phyloP scores from a whole-genome alignment of 2,888 invertebrate genomes.

The Blera fallax region DNA sequence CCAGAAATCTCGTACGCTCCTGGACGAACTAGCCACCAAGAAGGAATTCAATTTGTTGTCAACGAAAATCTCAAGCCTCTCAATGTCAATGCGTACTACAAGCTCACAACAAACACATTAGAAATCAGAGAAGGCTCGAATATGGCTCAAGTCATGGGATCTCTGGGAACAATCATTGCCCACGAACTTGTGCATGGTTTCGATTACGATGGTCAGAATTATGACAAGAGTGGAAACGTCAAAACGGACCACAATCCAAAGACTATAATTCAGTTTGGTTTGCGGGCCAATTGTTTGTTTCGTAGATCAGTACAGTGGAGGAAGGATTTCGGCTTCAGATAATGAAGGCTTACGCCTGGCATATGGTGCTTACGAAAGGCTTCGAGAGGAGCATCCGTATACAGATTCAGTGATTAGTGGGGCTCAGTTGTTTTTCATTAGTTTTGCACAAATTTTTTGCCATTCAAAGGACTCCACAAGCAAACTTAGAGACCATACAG shows the following conservation, averaged over 20 bases:
- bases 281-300: constrained; percentile 77
- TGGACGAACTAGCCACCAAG: neutral
- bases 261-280: constrained; percentile 77
- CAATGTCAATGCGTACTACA: constrained; percentile 79
- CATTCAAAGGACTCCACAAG: constrained; percentile 61
- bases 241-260: constrained; percentile 65
- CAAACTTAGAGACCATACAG: constrained; percentile 72
- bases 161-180: constrained; percentile 77
- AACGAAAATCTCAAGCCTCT: constrained; percentile 74
- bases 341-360: constrained; percentile 78
- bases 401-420: neutral
- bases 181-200: constrained; percentile 79
- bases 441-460: constrained; percentile 80
- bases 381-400: neutral
- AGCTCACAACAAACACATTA: constrained; percentile 77
- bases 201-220: constrained; percentile 79
- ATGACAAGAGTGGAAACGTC: constrained; percentile 77
- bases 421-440: constrained; percentile 76
- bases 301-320: constrained; percentile 74
- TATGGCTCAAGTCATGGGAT: constrained; percentile 74
- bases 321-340: constrained; percentile 76
- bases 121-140: constrained; percentile 74
- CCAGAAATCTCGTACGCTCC: constrained; percentile 28
- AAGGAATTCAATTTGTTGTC: constrained; percentile 22
- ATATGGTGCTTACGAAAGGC: constrained; percentile 74